A percentile compares a stretch with the other conserved stretches of the same genome.
phyloP scores from a whole-genome alignment of 2,113 vertebrate species.

The Loxodonta africana region DNA sequence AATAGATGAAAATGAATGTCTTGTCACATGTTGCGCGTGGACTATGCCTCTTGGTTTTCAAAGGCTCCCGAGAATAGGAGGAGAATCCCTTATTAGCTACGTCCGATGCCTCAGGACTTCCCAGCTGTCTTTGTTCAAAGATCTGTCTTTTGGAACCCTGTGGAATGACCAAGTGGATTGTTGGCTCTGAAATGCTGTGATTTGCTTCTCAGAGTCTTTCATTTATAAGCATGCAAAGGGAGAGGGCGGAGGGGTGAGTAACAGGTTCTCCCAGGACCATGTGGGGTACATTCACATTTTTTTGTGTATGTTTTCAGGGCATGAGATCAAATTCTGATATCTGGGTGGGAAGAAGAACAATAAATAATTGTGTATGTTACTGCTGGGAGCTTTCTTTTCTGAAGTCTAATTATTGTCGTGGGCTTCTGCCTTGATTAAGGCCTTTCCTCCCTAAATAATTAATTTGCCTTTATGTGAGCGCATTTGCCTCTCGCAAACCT shows the following conservation, averaged over 20 bases:
- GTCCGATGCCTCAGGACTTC: conserved; percentile 17
- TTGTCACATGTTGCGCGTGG: conserved; percentile 53
- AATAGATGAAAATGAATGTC: conserved; percentile 76
- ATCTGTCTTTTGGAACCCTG: conserved; percentile 54
- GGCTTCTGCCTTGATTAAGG: conserved; percentile 73
- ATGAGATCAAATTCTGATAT: background rate
- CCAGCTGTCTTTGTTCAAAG: conserved; percentile 39
- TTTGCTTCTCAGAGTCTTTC: background rate
- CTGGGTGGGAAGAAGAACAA: conserved; percentile 13
- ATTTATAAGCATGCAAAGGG: background rate
- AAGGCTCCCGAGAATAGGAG: conserved; percentile 62
- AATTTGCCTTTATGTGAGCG: conserved; percentile 75
- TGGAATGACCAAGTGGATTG: conserved; percentile 67
- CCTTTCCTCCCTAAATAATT: conserved; percentile 80
- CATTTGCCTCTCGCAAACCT: conserved; percentile 67
- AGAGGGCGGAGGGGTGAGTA: background rate
- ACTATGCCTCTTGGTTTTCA: conserved; percentile 71
- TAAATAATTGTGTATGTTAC: background rate
- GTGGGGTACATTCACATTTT: background rate
- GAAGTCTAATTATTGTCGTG: conserved; percentile 65
- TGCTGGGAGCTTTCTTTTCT: conserved; percentile 43
- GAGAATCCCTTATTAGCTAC: conserved; percentile 6
- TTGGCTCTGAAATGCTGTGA: conserved; percentile 59
- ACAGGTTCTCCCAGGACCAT: too few species aligned
- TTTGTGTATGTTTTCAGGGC: background rate